Percentiles rank a stretch among this genome's conserved stretches.
phyloP scores from a whole-genome alignment of 2,113 vertebrate genomes.

The Mus spicilegus region DNA sequence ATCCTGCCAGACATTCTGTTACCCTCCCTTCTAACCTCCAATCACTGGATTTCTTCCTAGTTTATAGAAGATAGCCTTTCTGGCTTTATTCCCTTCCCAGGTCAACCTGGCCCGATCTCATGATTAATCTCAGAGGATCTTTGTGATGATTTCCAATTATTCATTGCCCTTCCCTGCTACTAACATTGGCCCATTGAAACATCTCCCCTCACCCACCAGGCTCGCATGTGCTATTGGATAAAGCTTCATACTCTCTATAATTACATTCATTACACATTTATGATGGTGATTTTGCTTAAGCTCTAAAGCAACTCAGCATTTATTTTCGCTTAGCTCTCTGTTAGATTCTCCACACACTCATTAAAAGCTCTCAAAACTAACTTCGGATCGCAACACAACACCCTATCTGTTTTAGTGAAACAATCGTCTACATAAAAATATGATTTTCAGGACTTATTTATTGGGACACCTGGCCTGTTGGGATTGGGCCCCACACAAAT shows the following conservation, averaged over 20 bases:
- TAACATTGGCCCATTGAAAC: neutral
- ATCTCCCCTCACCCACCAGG: neutral
- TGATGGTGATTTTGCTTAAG: neutral
- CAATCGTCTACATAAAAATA: neutral
- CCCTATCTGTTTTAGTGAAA: neutral
- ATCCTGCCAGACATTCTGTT: neutral
- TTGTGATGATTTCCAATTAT: neutral
- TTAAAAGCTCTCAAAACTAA: neutral
- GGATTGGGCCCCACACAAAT: too few relatives aligned
- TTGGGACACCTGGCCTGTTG: neutral
- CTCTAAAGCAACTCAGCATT: neutral
- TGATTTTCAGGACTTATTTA: neutral
- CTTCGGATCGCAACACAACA: neutral
- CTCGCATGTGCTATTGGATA: neutral
- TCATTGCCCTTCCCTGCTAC: neutral
- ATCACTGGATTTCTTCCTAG: neutral
- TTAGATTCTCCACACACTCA: neutral
- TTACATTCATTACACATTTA: neutral
- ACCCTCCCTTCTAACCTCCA: neutral
- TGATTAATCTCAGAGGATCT: neutral
- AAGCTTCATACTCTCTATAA: neutral
- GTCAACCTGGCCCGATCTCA: neutral
- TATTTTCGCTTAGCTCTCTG: neutral
- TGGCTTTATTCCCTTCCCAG: neutral
- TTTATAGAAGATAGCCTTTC: neutral